These are phyloP conservation scores for Mya arenaria DNA, from an alignment of 1,140 invertebrate species.

Conservation along the genomic window DNA sequence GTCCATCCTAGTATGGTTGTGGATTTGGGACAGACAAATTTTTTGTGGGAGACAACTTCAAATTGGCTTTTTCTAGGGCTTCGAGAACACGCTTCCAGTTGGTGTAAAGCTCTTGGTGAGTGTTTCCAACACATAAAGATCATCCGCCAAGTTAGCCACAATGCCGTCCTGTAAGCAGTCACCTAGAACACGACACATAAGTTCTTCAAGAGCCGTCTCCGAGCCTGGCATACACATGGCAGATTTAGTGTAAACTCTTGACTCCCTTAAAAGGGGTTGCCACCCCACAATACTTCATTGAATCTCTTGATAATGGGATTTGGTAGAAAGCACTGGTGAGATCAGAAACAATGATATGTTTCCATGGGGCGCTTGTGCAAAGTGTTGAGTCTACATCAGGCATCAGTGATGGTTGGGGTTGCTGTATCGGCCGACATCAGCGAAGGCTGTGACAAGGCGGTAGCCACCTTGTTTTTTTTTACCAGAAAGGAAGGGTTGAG, in stretches of 20 bases:
- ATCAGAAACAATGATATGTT: constrained; percentile 50
- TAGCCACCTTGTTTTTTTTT: constrained; percentile 15
- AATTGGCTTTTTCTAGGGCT: constrained; percentile 31
- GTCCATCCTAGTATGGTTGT: constrained; percentile 57
- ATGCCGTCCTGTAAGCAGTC: constrained; percentile 59
- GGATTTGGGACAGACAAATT: constrained; percentile 31
- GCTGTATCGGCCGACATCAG: constrained; percentile 55
- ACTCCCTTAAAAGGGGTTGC: constrained; percentile 58
- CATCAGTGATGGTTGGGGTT: constrained; percentile 58
- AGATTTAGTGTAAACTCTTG: constrained; percentile 50
- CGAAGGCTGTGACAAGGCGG: constrained; percentile 41
- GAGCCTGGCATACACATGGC: constrained; percentile 66
- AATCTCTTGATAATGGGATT: constrained; percentile 50
- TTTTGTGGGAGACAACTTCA: constrained; percentile 25
- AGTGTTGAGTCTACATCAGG: constrained; percentile 57
- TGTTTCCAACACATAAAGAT: constrained; percentile 51
- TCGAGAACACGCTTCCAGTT: constrained; percentile 25
- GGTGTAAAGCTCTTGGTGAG: constrained; percentile 28
- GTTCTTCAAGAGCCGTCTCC: constrained; percentile 62
- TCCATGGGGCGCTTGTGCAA: constrained; percentile 54
- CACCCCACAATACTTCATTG: constrained; percentile 61
- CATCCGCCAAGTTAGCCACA: constrained; percentile 53
- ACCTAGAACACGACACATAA: constrained; percentile 61
- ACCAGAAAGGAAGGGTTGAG: not conserved
- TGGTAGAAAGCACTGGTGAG: constrained; percentile 61